Evolutionary conservation across 2,888 invertebrate species (phyloP).

Genomic region (Coenonympha arcania): DNA sequence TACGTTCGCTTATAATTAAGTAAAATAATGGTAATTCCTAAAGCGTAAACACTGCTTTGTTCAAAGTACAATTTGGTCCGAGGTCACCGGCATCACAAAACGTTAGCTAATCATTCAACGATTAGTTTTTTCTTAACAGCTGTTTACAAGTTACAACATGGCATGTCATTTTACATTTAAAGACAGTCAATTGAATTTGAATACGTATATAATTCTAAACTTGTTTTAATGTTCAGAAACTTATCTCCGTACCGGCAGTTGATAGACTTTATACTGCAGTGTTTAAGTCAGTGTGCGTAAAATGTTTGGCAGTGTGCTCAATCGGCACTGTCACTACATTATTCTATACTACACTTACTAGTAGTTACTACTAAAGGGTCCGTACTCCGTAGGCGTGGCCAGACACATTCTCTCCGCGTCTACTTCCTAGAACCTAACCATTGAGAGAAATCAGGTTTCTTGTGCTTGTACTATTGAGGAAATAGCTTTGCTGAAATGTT

Average conservation of each 20-base stretch:
- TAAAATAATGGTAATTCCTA: constrained; percentile 23
- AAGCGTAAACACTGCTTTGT: constrained; percentile 30
- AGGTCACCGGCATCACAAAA: constrained; percentile 61
- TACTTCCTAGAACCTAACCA: constrained; percentile 46
- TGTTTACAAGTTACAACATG: constrained; percentile 2
- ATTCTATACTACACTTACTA: constrained; percentile 26
- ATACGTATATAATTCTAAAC: too few relatives aligned
- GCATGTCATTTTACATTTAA: background rate
- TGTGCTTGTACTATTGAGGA: constrained; percentile 11
- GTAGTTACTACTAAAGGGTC: constrained; percentile 38
- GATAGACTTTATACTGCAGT: too few relatives aligned
- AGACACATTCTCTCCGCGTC: constrained; percentile 47
- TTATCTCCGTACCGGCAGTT: background rate
- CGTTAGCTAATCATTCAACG: constrained; percentile 55
- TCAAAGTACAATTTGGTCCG: constrained; percentile 54
- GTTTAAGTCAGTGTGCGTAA: background rate
- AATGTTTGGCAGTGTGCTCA: constrained; percentile 15
- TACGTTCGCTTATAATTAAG: constrained; percentile 18
- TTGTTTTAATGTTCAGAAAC: background rate
- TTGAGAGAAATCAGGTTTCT: constrained; percentile 29
- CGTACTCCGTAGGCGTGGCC: constrained; percentile 51
- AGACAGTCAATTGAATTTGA: background rate
- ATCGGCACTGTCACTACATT: constrained; percentile 45
- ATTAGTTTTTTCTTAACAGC: constrained; percentile 33
- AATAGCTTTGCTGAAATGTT: constrained; percentile 2